phyloP scores from a whole-genome alignment of 2,113 vertebrate species.

The Onychorhynchus coronatus region DNA sequence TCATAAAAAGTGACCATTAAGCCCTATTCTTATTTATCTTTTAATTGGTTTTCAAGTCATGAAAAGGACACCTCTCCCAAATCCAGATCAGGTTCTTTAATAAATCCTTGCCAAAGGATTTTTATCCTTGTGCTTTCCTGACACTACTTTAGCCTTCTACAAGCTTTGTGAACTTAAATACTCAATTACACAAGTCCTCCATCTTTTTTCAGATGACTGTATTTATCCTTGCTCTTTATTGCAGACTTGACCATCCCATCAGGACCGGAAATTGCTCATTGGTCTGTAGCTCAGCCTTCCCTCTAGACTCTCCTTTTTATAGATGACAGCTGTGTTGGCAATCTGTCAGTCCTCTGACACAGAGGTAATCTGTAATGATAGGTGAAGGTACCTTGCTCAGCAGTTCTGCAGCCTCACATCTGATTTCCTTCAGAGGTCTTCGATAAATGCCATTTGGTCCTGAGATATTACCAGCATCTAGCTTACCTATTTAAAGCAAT shows the following conservation, averaged over 20 bases:
- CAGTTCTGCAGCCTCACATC: not conserved
- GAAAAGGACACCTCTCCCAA: not conserved
- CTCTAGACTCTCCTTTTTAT: not conserved
- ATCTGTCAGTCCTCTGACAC: not conserved
- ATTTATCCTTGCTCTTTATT: not conserved
- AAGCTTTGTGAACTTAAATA: not conserved
- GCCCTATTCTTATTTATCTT: not conserved
- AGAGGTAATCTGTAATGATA: not conserved
- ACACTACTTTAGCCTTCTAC: not conserved
- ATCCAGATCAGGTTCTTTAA: not conserved
- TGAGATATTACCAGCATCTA: not conserved
- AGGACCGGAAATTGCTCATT: not conserved
- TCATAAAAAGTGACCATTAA: not conserved
- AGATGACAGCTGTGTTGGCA: not conserved
- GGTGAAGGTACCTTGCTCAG: not conserved
- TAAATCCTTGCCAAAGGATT: not conserved
- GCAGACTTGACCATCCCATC: not conserved
- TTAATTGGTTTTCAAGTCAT: not conserved
- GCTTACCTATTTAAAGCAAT: not conserved
- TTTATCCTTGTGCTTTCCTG: not conserved
- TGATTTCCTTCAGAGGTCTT: not conserved
- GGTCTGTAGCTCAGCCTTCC: not conserved
- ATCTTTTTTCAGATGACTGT: not conserved
- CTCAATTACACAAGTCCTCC: not conserved
- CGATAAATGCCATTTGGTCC: not conserved